Evolutionary conservation across 2,113 vertebrate species (phyloP), one percentile per base, ranked within the genome.

Genomic region (Galeopterus variegatus): DNA sequence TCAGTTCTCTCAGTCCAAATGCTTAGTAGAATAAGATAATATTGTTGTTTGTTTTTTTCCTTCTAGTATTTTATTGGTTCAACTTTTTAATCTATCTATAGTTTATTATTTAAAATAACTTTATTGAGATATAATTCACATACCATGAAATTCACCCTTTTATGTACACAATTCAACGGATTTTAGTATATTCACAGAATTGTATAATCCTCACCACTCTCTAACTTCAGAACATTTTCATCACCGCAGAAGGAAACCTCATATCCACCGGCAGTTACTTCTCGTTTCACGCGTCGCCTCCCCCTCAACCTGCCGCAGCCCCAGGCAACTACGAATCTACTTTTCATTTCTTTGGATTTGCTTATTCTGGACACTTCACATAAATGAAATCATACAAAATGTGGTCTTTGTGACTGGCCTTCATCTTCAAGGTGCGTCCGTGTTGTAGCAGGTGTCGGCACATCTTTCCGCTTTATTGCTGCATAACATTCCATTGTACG

Each of bases 371-470:
- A 60, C 23, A 10, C 10, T 41, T 60, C 13, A 4, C 17, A 6
- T 15, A 8, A 41, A 8, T 17, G 50, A 17, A 33, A 4, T 77
- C 50, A 77, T 18, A 33, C 48, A 1, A 52, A 5, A 31, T 6
- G 50, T n/a, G 60, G 60, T 28, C 60, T 64, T 28, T 24, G 31
- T 85, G 83, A 48, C 64, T 3, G 48, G 83, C 64, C n/a, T 21
- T 12, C 3, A 41, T 48, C 5, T 48, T 23, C 28, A 45, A 11
- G 50, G 23, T 41, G 18, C 33, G 9, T 5, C 65, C 28, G 6
- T 0, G 62, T 13, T 21, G 41, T 50, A 7, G 58, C 1, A 3
- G 3, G n/a, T 8, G 28, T 65, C 26, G 5, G 41, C 11, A 8
- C 83, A 9, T 54, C 33, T 0, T 10, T 26, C 45, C 45, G 23